These are phyloP conservation scores for Pomacea maculata DNA, from an alignment of 1,140 invertebrate species.

Conservation along the genomic window DNA sequence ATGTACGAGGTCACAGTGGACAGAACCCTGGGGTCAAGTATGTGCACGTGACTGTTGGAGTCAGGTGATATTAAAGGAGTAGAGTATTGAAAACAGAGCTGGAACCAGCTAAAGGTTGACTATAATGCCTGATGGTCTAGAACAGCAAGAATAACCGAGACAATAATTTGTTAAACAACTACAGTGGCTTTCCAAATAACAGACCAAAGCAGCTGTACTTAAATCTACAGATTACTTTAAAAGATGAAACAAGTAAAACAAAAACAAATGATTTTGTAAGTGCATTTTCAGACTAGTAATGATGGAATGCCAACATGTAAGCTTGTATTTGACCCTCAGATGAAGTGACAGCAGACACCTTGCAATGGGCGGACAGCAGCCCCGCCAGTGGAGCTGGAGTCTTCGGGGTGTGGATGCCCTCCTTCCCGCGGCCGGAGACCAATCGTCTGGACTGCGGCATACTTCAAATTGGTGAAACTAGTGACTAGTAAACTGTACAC, in stretches of 20 bases:
- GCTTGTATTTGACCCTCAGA: constrained; percentile 9
- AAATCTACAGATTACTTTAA: too few relatives aligned
- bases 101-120: too few relatives aligned
- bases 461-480: constrained; percentile 13
- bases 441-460: constrained; percentile 15
- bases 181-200: too few relatives aligned
- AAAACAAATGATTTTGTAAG: too few relatives aligned
- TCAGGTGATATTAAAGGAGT: not conserved
- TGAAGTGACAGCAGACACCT: constrained; percentile 12
- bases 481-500: not conserved
- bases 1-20: not conserved
- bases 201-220: too few relatives aligned
- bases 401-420: constrained; percentile 28
- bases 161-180: too few relatives aligned
- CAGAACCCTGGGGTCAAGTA: not conserved
- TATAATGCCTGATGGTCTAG: too few relatives aligned
- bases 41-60: not conserved
- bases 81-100: too few relatives aligned
- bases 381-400: constrained; percentile 14
- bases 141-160: too few relatives aligned
- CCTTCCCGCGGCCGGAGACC: constrained; percentile 17
- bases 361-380: constrained; percentile 29
- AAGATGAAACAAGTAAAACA: too few relatives aligned
- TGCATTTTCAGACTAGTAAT: too few relatives aligned
- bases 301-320: too few relatives aligned